These are phyloP conservation scores for Hyperoplus immaculatus DNA, from an alignment of 2,797 vertebrate genomes.

Conservation along the genomic window DNA sequence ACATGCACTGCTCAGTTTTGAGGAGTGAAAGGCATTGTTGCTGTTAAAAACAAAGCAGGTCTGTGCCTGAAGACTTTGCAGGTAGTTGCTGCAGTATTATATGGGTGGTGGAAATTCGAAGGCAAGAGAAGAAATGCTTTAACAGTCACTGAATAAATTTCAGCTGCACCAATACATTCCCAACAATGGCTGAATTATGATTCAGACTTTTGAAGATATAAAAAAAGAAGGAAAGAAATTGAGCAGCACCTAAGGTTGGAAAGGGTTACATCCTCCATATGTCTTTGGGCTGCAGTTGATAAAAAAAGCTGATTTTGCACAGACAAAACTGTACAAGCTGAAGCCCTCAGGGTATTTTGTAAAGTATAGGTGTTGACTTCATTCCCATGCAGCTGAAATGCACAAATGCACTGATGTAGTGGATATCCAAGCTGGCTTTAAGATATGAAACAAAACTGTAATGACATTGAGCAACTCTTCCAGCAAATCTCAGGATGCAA, in stretches of 20 bases:
- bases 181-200: neutral
- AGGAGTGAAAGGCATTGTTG: no score
- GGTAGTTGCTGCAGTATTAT: slow-evolving; percentile 1
- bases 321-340: neutral
- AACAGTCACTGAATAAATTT: slow-evolving; percentile 1
- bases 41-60: neutral
- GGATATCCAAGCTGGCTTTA: neutral
- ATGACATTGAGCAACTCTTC: neutral
- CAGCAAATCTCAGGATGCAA: neutral
- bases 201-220: neutral
- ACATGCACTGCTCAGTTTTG: no score
- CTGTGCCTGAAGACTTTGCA: neutral
- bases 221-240: neutral
- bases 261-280: neutral
- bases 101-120: neutral
- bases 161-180: slow-evolving; percentile 5
- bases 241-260: neutral
- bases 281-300: neutral
- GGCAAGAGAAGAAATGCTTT: slow-evolving; percentile 1
- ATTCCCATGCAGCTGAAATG: slow-evolving; percentile 6
- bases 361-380: neutral
- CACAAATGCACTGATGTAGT: neutral
- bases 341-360: neutral
- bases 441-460: neutral
- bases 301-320: neutral